A percentile compares a stretch with the other conserved stretches of the same genome.
phyloP scores from a whole-genome alignment of 2,888 invertebrate species.

The Alloscopus bannaensis region DNA sequence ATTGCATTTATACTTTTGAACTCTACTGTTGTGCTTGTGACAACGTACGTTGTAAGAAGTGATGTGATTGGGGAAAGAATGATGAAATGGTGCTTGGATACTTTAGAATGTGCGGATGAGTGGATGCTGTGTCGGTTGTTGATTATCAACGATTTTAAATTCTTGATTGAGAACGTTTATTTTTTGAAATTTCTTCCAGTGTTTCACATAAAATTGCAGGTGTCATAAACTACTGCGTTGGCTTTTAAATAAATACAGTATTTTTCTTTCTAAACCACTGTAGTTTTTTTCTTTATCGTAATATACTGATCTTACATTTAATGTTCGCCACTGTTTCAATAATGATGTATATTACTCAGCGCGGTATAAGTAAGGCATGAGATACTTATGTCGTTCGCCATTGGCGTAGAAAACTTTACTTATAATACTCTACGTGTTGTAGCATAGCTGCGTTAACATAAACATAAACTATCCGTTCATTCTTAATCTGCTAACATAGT shows the following conservation, averaged over 20 bases:
- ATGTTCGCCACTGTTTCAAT: not conserved
- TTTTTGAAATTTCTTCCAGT: slow-evolving; percentile 16
- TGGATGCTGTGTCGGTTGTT: no score
- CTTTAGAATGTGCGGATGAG: no score
- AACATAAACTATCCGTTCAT: slow-evolving; percentile 14
- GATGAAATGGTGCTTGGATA: no score
- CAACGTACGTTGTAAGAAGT: no score
- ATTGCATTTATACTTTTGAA: no score
- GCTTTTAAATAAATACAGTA: slow-evolving; percentile 33
- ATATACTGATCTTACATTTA: not conserved
- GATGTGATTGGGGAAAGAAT: no score
- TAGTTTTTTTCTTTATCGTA: slow-evolving; percentile 6
- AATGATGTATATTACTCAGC: not conserved
- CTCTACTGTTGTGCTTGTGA: no score
- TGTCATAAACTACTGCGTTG: slow-evolving; percentile 24
- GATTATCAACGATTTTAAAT: no score
- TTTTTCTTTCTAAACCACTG: no score
- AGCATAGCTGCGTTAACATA: slow-evolving; percentile 5
- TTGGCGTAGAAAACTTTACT: slow-evolving; percentile 8
- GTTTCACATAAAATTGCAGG: slow-evolving; percentile 35
- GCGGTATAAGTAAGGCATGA: slow-evolving; percentile 33
- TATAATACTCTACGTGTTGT: not conserved
- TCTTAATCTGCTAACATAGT: not conserved
- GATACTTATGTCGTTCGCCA: slow-evolving; percentile 22
- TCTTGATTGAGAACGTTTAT: slow-evolving; percentile 6